Evolutionary conservation across 2,113 vertebrate genomes (phyloP), one percentile per base, ranked within the genome.

Genomic region (Tichodroma muraria): DNA sequence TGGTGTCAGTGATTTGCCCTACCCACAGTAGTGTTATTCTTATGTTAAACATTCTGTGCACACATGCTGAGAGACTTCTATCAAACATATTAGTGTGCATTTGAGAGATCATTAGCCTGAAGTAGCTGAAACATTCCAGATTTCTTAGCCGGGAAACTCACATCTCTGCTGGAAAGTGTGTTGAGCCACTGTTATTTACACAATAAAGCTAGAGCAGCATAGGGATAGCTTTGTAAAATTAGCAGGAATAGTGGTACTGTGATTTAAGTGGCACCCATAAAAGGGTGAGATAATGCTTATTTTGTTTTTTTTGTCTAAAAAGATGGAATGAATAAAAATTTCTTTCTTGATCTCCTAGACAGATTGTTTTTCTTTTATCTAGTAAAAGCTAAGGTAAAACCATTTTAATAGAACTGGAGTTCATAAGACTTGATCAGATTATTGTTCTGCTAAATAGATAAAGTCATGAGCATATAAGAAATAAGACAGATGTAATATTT

Each of bases 101-200:
- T 96, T 79, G 94, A 96, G 90, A 95, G 98, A 98, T 98, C 97
- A 97, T 98, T 98, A 98, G 98, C 95, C 97, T 97, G 97, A 95
- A 96, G 90, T 96, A 98, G 96, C 95, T 96, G 89, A 81, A 94
- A 96, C 96, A 96, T 98, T 97, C 89, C 96, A 84, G 56, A 61
- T 96, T 96, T 93, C 88, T 93, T 75, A 94, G 78, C 92, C 64
- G 79, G 89, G 79, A 90, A 94, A 81, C 88, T 65, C 45, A n/a
- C 65, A 81, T 94, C 54, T 96, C 80, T 94, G 96, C 77, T 85
- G 80, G 90, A 94, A 94, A 93, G 80, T 93, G 25, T 79, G 77
- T 85, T 88, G 59, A 64, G 35, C 50, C 63, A 44, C 89, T 82
- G 80, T 92, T 97, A 90, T 75, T 88, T 94, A 91, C 81, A 90